These are phyloP conservation scores for Brenthis daphne DNA, from an alignment of 2,888 invertebrate species.

Conservation along the genomic window DNA sequence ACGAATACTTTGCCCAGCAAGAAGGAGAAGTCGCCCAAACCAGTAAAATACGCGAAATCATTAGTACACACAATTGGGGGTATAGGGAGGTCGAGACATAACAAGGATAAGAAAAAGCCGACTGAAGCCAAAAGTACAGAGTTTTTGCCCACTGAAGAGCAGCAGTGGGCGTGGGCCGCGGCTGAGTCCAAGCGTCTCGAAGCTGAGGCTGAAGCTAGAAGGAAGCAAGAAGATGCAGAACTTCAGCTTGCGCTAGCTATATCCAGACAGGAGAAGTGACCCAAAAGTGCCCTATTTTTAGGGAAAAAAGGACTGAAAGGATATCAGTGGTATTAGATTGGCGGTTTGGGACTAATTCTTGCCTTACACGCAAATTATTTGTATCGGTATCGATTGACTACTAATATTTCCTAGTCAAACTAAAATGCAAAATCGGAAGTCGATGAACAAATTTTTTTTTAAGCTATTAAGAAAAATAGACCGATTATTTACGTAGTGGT, in stretches of 20 bases:
- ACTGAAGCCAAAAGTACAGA: constrained; percentile 52
- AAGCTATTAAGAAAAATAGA: constrained; percentile 17
- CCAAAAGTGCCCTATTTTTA: constrained; percentile 11
- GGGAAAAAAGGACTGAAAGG: constrained; percentile 4
- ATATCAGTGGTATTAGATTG: constrained; percentile 2
- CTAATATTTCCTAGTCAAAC: constrained; percentile 12
- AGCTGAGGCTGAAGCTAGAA: constrained; percentile 81
- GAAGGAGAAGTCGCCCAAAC: constrained; percentile 76
- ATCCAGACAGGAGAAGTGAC: constrained; percentile 80
- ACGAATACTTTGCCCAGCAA: constrained; percentile 66
- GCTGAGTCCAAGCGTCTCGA: constrained; percentile 85
- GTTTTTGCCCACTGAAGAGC: constrained; percentile 81
- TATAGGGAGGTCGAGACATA: constrained; percentile 62
- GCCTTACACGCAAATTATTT: constrained; percentile 14
- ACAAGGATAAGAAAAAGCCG: constrained; percentile 65
- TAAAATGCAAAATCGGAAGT: constrained; percentile 12
- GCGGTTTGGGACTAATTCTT: constrained; percentile 12
- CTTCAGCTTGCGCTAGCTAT: constrained; percentile 87
- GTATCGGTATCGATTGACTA: constrained; percentile 5
- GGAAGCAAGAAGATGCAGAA: constrained; percentile 87
- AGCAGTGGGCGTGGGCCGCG: constrained; percentile 89
- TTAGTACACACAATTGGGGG: constrained; percentile 77
- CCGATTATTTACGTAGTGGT: constrained; percentile 2
- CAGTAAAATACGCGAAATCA: constrained; percentile 74
- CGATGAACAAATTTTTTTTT: not conserved